Base-by-base conservation (phyloP, 2,797 vertebrate genomes). In the Mergus octosetaceus region DNA sequence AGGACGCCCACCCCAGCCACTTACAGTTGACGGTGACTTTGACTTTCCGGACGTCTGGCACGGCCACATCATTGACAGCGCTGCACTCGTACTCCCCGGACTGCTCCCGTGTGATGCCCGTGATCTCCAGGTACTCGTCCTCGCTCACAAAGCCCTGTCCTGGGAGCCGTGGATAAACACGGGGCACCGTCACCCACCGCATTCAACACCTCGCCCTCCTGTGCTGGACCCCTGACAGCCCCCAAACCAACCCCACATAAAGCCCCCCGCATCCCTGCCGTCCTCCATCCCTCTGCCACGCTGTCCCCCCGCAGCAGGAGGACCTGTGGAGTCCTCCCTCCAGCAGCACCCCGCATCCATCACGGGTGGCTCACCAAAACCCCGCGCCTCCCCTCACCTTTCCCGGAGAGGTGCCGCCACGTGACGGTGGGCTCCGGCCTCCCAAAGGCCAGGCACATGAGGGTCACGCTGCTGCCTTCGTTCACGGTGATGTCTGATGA, bases 1-100 rank as follows among this genome's bases (percentile, higher is more conserved):
- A 34, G 65, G 16, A 11, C 6, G 11, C 45, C 11, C 1, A 0
- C 7, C n/a, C 36, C 81, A 18, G 0, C 5, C 14, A 28, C 99
- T 99, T 98, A 99, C 99, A 99, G 96, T 99, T 99, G 45, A 99
- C 99, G 0, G 98, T 99, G 90, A 99, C 98, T 95, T 98, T 98
- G 54, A 99, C 99, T 90, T 98, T 99, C 96, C 98, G 96, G 87
- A 99, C 97, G 1, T 99, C 99, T 0, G 99, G 98, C 8, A 97
- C 97, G 0, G 98, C 99, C 38, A 99, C 99, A 3, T 99, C 99
- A 0, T 99, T 99, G 72, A 98, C 98, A 2, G 99, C 98, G 0
- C 98, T 99, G 98, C 99, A 99, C 73, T 99, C 99, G 1, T 99
- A 99, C 6, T 98, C 98, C 51, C 99, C 99, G 0, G 99, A 99